Conservation (phyloP, 2,888 invertebrate species). For the Leistus spinibarbis region DNA sequence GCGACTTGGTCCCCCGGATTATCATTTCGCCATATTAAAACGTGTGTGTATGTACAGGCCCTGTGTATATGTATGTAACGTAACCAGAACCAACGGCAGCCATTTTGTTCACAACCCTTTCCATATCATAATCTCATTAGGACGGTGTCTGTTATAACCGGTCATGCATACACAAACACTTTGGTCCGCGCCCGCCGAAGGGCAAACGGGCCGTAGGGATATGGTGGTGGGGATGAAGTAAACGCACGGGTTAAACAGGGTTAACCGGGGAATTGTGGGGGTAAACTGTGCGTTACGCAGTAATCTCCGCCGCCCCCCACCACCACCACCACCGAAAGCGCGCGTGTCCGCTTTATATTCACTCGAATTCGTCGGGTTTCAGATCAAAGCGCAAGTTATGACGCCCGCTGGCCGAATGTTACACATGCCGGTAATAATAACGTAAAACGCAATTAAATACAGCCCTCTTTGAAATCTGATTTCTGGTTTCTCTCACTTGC, state of each 20-base stretch:
- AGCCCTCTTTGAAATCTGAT: slow-evolving; percentile 54
- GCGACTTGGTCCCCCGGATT: slow-evolving; percentile 31
- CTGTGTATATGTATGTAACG: slow-evolving; percentile 26
- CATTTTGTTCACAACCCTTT: slow-evolving; percentile 56
- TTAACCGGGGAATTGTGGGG: slow-evolving; percentile 11
- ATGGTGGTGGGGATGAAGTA: slow-evolving; percentile 9
- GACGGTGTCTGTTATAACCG: slow-evolving; percentile 56
- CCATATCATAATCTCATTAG: slow-evolving; percentile 59
- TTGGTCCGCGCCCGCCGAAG: slow-evolving; percentile 2
- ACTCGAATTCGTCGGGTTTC: slow-evolving; percentile 10
- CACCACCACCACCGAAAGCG: neutral
- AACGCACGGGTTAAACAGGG: slow-evolving; percentile 29
- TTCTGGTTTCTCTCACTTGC: slow-evolving; percentile 46
- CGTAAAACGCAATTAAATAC: slow-evolving; percentile 52
- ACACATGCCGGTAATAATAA: slow-evolving; percentile 47
- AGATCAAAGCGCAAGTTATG: slow-evolving; percentile 39
- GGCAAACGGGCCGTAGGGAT: neutral
- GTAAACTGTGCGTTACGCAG: slow-evolving; percentile 11
- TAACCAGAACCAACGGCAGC: slow-evolving; percentile 46
- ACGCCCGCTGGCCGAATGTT: slow-evolving; percentile 45
- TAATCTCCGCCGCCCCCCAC: neutral
- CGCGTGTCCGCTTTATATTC: neutral
- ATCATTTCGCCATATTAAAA: slow-evolving; percentile 48
- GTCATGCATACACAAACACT: slow-evolving; percentile 52
- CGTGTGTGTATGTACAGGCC: neutral